phyloP scores from a whole-genome alignment of 2,797 vertebrate genomes.

The Schizopygopsis malacanthus region DNA sequence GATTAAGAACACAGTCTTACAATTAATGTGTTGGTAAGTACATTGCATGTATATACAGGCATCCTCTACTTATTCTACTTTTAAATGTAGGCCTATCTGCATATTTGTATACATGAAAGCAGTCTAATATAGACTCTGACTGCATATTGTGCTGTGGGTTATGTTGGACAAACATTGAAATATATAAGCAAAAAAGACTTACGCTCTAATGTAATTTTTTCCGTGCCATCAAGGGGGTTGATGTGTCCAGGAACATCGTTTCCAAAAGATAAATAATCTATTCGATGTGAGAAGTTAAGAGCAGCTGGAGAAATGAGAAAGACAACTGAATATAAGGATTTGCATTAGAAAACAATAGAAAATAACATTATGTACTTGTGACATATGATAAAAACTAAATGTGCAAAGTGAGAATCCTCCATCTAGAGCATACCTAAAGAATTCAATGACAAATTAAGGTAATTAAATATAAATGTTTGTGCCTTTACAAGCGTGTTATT shows the following conservation, averaged over 20 bases:
- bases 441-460: background rate
- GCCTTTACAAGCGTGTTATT: background rate
- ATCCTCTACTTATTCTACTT: background rate
- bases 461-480: background rate
- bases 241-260: constrained; percentile 91
- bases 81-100: background rate
- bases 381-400: background rate
- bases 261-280: constrained; percentile 95
- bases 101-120: background rate
- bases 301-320: constrained; percentile 69
- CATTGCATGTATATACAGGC: background rate
- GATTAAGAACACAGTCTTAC: background rate
- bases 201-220: constrained; percentile 90
- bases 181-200: constrained; percentile 59
- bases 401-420: background rate
- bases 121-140: background rate
- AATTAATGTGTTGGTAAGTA: background rate
- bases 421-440: constrained; percentile 9
- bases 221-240: constrained; percentile 92
- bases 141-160: background rate
- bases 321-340: background rate
- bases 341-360: background rate
- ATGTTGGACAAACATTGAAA: background rate
- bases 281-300: constrained; percentile 96
- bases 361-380: background rate